These are phyloP conservation scores for Notarius lentiginosus DNA, from an alignment of 2,113 vertebrate genomes.

Conservation along the genomic window DNA sequence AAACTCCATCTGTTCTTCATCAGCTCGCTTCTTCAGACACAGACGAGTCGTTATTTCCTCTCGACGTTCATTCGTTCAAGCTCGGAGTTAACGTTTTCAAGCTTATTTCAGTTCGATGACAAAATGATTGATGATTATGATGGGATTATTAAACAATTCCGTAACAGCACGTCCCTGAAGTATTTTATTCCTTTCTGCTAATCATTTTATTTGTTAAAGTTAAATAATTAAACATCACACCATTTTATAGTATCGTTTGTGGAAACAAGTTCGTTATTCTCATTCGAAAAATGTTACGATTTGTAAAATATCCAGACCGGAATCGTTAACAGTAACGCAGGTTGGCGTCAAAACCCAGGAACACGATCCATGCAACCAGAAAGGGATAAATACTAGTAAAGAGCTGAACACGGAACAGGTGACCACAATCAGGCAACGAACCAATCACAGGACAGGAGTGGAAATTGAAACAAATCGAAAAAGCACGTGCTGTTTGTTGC, in stretches of 20 bases:
- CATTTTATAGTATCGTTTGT: no score
- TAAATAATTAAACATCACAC: no score
- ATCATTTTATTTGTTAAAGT: not conserved
- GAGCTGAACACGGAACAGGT: not conserved
- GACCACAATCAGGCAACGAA: not conserved
- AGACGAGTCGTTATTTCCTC: conserved; percentile 14
- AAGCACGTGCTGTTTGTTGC: not conserved
- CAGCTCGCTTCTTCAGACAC: conserved; percentile 57
- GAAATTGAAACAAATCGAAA: not conserved
- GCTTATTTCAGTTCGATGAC: not conserved
- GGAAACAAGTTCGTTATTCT: not conserved
- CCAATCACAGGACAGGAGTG: not conserved
- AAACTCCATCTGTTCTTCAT: conserved; percentile 80
- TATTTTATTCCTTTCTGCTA: not conserved
- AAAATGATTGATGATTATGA: not conserved
- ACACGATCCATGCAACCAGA: not conserved
- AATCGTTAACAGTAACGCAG: not conserved
- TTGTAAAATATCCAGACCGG: not conserved
- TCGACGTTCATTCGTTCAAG: not conserved
- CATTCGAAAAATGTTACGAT: not conserved
- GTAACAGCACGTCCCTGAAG: not conserved
- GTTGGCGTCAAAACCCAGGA: not conserved
- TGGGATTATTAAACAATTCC: not conserved
- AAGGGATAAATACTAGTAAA: not conserved
- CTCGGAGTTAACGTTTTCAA: not conserved